Evolutionary conservation across 1,140 invertebrate species (phyloP), one percentile per base, ranked within the genome.

Genomic region (Macrostomum lignano): DNA sequence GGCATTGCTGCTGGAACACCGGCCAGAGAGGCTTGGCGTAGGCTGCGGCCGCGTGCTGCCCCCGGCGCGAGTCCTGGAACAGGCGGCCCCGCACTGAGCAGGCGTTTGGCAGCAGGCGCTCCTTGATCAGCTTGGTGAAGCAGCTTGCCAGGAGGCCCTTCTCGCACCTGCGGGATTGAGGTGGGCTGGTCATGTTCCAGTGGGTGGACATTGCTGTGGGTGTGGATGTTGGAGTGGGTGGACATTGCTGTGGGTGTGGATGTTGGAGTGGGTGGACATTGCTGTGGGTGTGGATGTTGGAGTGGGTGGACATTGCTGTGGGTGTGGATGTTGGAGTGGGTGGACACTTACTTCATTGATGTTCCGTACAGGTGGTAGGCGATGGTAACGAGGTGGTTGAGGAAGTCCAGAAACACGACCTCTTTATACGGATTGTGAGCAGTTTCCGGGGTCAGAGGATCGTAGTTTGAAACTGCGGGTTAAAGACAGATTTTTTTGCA

Each of bases 401-500:
- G 38, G 42, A 54, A 58, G 36, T 55, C 44, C 29, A 51, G 36
- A 31, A 48, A 45, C 3, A 56, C 36, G 33, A 58, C 48, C 32
- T 46, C 48, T 20, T 48, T 46, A 43, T 49, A 51, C 2, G 55
- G 55, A 38, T 51, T 52, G 38, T 58, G 54, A 15, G 14, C 15
- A 9, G 19, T 11, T 29, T 30, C 14, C 6, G 17, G 34, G 17
- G 10, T 3, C 11, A 36, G 15, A 17, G 17, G 3, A 22, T 20
- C 21, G 3, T 17, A 11, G 13, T 7, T 10, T 21, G 13, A 24
- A 9, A n/a, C 9, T 24, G 23, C 23, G 7, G 15, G 19, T 7
- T 15, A 15, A 28, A 28, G 9, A 3, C 19, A 5, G 4, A 28
- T 15, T 28, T 5, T 5, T 5, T 28, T 15, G 19, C 9, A 28